These are phyloP conservation scores for Corythornis leucogaster DNA, from an alignment of 2,797 vertebrate species.

Conservation along the genomic window DNA sequence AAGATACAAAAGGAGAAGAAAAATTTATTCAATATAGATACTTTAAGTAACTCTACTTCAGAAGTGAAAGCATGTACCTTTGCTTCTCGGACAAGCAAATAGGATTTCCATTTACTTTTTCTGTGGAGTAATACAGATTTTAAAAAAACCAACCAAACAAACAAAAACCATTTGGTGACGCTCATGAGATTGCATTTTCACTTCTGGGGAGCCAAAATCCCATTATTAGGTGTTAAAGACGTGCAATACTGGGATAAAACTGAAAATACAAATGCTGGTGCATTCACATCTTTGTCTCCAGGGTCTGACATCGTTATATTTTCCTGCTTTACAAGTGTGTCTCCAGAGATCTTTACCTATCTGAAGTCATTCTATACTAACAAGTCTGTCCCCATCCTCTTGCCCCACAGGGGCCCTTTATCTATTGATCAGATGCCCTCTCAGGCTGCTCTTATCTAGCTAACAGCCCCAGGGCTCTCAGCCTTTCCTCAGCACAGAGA, in stretches of 20 bases:
- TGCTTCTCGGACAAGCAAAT: constrained; percentile 95
- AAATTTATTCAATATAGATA: constrained; percentile 75
- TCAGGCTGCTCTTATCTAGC: too few relatives aligned
- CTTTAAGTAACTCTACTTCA: neutral
- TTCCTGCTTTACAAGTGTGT: neutral
- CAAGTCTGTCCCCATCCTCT: neutral
- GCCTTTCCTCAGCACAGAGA: too few relatives aligned
- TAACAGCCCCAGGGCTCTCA: too few relatives aligned
- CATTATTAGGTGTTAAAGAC: neutral
- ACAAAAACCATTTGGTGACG: neutral
- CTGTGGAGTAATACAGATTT: neutral
- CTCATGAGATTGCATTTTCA: neutral
- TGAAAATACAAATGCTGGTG: neutral
- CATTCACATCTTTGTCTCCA: neutral
- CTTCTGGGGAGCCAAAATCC: neutral
- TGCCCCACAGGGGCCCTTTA: too few relatives aligned
- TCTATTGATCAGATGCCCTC: too few relatives aligned
- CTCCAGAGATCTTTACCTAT: neutral
- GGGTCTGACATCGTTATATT: rapidly evolving
- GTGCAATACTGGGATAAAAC: neutral
- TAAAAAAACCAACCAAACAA: neutral
- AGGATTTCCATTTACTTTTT: neutral
- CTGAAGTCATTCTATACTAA: neutral
- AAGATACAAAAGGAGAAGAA: constrained; percentile 85
- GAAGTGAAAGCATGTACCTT: constrained; percentile 85